Conservation (phyloP, 2,888 invertebrate species). For the Philereme vetulata region DNA sequence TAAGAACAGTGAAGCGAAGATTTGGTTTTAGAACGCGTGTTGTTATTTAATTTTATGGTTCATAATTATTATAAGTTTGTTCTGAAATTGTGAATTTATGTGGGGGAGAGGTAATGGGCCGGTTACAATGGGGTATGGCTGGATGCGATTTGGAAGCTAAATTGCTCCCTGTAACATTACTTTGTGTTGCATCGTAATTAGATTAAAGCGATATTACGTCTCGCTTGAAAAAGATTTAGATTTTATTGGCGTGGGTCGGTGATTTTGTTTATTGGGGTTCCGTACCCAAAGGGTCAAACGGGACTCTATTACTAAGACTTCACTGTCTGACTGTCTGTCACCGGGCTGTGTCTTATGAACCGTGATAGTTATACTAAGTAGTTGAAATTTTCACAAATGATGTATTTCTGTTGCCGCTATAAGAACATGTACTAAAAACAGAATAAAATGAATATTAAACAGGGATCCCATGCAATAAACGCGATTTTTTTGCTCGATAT, state of each 20-base stretch:
- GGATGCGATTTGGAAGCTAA: conserved; percentile 24
- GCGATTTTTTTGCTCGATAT: too few species aligned
- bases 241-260: conserved; percentile 19
- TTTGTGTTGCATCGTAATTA: conserved; percentile 30
- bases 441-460: too few species aligned
- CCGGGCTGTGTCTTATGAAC: too few species aligned
- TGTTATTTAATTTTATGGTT: conserved; percentile 76
- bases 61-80: conserved; percentile 74
- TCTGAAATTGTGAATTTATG: conserved; percentile 58
- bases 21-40: conserved; percentile 56
- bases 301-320: too few species aligned
- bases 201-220: conserved; percentile 22
- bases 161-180: conserved; percentile 29
- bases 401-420: too few species aligned
- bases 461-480: too few species aligned
- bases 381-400: too few species aligned
- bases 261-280: conserved; percentile 15
- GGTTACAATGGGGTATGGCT: conserved; percentile 38
- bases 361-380: too few species aligned
- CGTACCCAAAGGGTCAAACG: too few species aligned
- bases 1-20: conserved; percentile 43
- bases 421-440: too few species aligned
- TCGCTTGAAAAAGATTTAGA: conserved; percentile 27
- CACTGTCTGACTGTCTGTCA: too few species aligned
- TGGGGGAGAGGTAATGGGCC: conserved; percentile 66